phyloP scores from a whole-genome alignment of 37 sponge, comb jelly and placozoan genomes.

The Axinella damicornis region DNA sequence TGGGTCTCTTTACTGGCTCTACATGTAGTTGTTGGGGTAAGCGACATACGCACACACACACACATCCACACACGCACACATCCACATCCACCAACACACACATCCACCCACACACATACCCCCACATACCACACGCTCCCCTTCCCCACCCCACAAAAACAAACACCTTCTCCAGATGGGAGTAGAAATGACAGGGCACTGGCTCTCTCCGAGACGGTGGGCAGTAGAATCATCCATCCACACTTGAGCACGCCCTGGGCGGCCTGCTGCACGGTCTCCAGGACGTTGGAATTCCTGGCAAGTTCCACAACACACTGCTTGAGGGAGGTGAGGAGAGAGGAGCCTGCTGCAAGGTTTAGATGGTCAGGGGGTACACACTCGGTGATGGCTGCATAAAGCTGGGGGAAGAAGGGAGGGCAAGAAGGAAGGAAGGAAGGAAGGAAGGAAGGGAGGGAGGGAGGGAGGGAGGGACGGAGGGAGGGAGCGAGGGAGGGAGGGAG shows the following conservation, averaged over 20 bases:
- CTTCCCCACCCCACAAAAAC: too few relatives aligned
- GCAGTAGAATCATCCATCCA: conserved; percentile 86
- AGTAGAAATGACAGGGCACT: conserved; percentile 75
- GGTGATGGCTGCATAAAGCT: conserved; percentile 82
- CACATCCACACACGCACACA: too few relatives aligned
- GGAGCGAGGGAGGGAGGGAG: background rate
- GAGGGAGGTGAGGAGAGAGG: conserved; percentile 79
- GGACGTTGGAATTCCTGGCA: conserved; percentile 68
- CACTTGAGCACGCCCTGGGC: conserved; percentile 81
- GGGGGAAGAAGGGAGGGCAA: conserved; percentile 6
- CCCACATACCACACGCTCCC: too few relatives aligned
- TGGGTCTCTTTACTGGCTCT: too few relatives aligned
- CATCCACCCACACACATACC: too few relatives aligned
- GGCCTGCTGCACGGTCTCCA: conserved; percentile 76
- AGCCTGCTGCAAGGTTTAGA: conserved; percentile 65
- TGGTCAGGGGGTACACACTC: conserved; percentile 47
- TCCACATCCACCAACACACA: too few relatives aligned
- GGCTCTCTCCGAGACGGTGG: too few relatives aligned
- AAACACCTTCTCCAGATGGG: conserved; percentile 63
- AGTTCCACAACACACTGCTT: conserved; percentile 85
- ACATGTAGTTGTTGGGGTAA: too few relatives aligned
- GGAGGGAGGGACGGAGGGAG: background rate
- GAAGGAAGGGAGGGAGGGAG: background rate
- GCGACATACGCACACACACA: too few relatives aligned
- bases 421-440: too few relatives aligned